Base-by-base conservation (phyloP, 2,113 vertebrate species). In the Chionis minor region DNA sequence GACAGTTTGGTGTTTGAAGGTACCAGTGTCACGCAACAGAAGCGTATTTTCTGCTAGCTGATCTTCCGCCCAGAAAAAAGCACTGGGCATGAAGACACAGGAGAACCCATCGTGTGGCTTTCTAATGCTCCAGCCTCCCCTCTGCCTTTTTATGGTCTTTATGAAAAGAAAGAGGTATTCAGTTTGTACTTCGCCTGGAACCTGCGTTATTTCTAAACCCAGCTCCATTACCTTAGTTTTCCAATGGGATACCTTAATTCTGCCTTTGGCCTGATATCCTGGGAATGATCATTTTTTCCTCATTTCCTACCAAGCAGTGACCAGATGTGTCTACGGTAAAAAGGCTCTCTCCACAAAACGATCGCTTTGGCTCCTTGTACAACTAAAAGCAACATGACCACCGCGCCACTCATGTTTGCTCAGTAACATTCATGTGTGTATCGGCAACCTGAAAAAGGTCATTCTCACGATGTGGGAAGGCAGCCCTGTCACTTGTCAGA, bases 381-480 rank as follows among this genome's bases (percentile, higher is more conserved):
- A 78, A 2, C 28, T 21, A 47, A 44, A 69, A 79, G 30, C 0
- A 69, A 49, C 19, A 30, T 0, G 15, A 54, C 17, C 66, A 27
- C 26, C 2, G 21, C 2, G 1, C 14, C 33, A 9, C 4, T 40
- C 27, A 0, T 4, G 15, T 58, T 51, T 40, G n/a, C 30, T 30
- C 0, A 0, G 19, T 38, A 61, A 40, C 42, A n/a, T 9, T 40
- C 54, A 26, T 3, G 51, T 40, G 35, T 3, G 14, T 9, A 56
- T 0, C 2, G 11, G 8, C 40, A 49, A 79, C 27, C 44, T 69
- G 47, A 33, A 30, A 38, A 13, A 0, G 0, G 33, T 11, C 2
- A 0, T 17, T 58, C 45, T 42, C 59, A 32, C 40, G 2, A 11
- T 4, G 35, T 26, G 19, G 52, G 58, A 65, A 27, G 51, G 63